Base-by-base conservation (phyloP, 2,888 invertebrate species). In the Eilema caniola region DNA sequence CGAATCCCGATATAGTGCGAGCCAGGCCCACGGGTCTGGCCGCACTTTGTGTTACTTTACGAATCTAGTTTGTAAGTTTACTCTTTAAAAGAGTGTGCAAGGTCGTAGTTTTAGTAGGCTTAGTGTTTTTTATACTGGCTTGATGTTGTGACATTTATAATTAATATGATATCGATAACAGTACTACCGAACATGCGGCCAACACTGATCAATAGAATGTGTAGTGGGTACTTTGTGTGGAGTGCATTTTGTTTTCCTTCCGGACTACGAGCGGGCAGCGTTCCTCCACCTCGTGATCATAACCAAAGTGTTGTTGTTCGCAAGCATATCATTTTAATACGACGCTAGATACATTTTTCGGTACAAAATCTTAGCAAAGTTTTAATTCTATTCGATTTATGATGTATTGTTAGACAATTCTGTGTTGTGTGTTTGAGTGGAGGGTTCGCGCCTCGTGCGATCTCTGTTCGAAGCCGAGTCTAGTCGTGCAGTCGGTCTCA, bases 71-170 rank as follows among this genome's bases (percentile, higher is more conserved):
- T 85, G 89, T 95, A 95, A 95, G 95, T 93, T 90, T 89, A 88
- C 95, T 95, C 95, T 95, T 95, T 90, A 90, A 95, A 95, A 95
- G 95, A 95, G 95, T 93, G 91, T 91, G 93, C 93, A 95, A 53
- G 93, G 93, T 93, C 95, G 95, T 95, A 95, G 94, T 90, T 92
- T 92, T 94, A 93, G 91, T 95, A 95, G 93, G 95, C 95, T 95
- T 95, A 95, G 95, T 94, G 95, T 95, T 95, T 95, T 92, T 95
- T 95, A 95, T 95, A 95, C 95, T 89, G 92, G 95, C 95, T 95
- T 95, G 94, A 95, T 95, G 95, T 95, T 95, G 95, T 95, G 95
- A 95, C 92, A 93, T 93, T 93, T 93, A 91, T 92, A 90, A 91
- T 91, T 91, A 92, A 90, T 92, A 82, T 79, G 77, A 81, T 86